Evolutionary conservation across 2,888 invertebrate species (phyloP).

Genomic region (Nemotelus pantherinus): DNA sequence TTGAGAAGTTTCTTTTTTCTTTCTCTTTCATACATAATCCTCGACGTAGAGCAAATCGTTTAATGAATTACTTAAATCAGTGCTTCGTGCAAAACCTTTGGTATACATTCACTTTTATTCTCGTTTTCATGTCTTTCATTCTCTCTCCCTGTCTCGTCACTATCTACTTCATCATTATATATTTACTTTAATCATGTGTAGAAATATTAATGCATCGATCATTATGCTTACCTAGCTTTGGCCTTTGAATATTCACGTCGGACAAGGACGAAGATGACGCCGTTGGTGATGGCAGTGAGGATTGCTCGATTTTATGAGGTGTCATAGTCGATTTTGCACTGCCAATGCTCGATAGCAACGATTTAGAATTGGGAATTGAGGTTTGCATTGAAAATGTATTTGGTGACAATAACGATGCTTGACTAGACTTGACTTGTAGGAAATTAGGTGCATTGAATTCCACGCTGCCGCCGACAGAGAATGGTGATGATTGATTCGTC

Average conservation of each 20-base stretch:
- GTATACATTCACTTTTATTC: constrained; percentile 34
- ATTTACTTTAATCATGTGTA: constrained; percentile 14
- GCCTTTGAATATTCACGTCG: constrained; percentile 8
- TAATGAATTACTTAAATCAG: constrained; percentile 6
- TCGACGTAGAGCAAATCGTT: too few species aligned
- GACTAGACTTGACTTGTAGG: too few species aligned
- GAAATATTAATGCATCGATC: neutral
- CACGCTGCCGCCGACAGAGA: neutral
- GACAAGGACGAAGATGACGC: neutral
- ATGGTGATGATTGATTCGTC: constrained; percentile 17
- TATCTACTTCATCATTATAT: constrained; percentile 22
- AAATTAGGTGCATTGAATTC: too few species aligned
- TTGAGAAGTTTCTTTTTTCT: constrained; percentile 3
- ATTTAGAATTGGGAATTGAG: constrained; percentile 8
- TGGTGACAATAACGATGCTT: neutral
- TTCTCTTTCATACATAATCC: too few species aligned
- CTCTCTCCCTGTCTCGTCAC: constrained; percentile 39
- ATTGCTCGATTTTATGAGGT: too few species aligned
- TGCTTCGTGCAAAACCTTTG: constrained; percentile 44
- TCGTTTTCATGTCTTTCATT: constrained; percentile 35
- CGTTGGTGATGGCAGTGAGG: too few species aligned
- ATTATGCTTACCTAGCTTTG: constrained; percentile 36
- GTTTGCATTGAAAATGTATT: neutral
- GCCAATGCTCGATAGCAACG: neutral
- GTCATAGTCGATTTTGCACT: too few species aligned